Evolutionary conservation across 2,797 vertebrate species (phyloP).

Genomic region (Pogoniulus pusillus): DNA sequence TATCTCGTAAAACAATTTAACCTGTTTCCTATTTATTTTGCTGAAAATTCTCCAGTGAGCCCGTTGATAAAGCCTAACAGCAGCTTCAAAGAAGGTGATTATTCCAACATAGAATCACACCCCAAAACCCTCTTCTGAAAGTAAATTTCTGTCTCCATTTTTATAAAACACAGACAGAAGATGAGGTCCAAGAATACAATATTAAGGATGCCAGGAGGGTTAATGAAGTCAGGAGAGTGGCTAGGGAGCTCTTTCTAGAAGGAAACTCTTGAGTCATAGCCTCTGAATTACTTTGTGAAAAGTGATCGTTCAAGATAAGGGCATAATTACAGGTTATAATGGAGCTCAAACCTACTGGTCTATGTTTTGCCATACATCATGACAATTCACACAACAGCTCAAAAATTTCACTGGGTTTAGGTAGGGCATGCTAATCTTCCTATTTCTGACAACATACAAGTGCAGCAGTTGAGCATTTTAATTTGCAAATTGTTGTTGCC

Average conservation of each 20-base stretch:
- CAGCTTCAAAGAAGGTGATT: neutral
- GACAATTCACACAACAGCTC: neutral
- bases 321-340: neutral
- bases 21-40: neutral
- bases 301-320: neutral
- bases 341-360: neutral
- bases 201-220: neutral
- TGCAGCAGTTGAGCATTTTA: neutral
- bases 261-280: neutral
- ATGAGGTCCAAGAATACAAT: neutral
- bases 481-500: neutral
- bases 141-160: neutral
- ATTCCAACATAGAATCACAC: neutral
- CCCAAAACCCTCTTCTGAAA: neutral
- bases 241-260: neutral
- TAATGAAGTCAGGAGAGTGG: neutral
- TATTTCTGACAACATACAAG: neutral
- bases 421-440: neutral
- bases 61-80: neutral
- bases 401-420: neutral
- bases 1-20: neutral
- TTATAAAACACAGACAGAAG: neutral
- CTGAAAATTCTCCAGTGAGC: neutral
- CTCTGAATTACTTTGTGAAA: neutral
- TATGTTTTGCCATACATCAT: neutral